Percentiles rank a stretch among this genome's conserved stretches.
Conservation (phyloP, 2,888 invertebrate species). For the Brachyopa scutellaris region DNA sequence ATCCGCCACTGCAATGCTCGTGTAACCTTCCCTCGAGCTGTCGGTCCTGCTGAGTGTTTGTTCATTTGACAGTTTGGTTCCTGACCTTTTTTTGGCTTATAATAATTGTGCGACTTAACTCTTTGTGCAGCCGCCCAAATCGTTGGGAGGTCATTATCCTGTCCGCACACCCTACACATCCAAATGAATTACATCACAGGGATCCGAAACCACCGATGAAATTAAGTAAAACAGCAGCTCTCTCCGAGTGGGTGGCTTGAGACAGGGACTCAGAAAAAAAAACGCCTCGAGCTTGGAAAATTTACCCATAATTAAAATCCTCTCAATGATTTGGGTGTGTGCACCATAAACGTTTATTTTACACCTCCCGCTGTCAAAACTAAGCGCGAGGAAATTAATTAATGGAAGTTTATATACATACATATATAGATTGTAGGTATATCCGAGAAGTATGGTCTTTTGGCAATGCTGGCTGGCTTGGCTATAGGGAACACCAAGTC, state of each 20-base stretch:
- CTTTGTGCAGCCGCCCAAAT: constrained; percentile 6
- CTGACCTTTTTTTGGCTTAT: constrained; percentile 24
- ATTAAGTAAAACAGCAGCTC: too few species aligned
- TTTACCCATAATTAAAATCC: constrained; percentile 36
- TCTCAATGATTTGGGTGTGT: background rate
- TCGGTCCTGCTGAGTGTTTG: background rate
- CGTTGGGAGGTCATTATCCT: background rate
- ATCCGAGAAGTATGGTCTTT: background rate
- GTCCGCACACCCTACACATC: background rate
- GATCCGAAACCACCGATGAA: too few species aligned
- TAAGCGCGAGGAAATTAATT: constrained; percentile 24
- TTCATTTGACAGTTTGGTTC: constrained; percentile 12
- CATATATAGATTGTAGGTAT: too few species aligned
- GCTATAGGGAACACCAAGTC: constrained; percentile 23
- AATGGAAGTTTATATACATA: constrained; percentile 22
- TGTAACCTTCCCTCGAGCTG: background rate
- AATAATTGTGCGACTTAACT: background rate
- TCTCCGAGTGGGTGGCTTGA: background rate
- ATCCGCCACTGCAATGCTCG: background rate
- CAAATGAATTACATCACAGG: constrained; percentile 11
- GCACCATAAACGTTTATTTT: constrained; percentile 21
- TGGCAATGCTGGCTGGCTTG: background rate
- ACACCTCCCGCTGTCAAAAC: constrained; percentile 52
- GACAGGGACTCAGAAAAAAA: background rate
- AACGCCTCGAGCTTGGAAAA: background rate